Base-by-base conservation (phyloP, 2,113 vertebrate genomes). In the Cephalopholis sonnerati region DNA sequence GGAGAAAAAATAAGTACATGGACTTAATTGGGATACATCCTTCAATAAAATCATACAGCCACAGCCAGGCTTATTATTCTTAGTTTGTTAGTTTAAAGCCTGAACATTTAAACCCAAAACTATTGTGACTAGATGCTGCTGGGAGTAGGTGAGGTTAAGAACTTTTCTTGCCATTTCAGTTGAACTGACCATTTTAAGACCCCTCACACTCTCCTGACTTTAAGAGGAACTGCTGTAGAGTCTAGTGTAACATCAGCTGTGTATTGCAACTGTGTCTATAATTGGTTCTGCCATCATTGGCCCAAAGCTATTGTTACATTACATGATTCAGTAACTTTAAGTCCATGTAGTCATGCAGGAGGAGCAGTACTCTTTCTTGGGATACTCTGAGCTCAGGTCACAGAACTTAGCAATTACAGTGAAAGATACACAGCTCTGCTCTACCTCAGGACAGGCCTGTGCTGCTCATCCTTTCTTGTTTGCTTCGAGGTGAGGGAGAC, bases 361-460 rank as follows among this genome's bases (percentile, higher is more conserved):
- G 29, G 16, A 70, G 32, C 27, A 0, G 22, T 5, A 1, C 41
- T 55, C 32, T 29, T 24, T n/a, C 63, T 36, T 27, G 12, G 18
- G 51, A 64, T 18, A 41, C 12, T 48, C 36, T 2, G 12, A n/a
- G 51, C 24, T 64, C 22, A 59, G 48, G 78, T 71, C 77, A 77
- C 78, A 85, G 10, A 71, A 46, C 44, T 76, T 36, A 24, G 29
- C 55, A 86, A 74, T 80, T 58, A 58, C 50, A 48, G 77, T 16
- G 55, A 82, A 32, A 82, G 75, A 69, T 70, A 51, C 57, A 46
- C 2, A 0, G 4, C 32, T 51, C 36, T 1, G 25, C 50, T 74
- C 44, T 57, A 20, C 58, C 64, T 16, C 57, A 13, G 39, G 55
- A 44, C 39, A 24, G 29, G 53, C 53, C 59, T 64, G 36, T 10